A percentile compares a stretch with the other conserved stretches of the same genome.
These are phyloP conservation scores for Anguilla anguilla DNA, from an alignment of 2,797 vertebrate genomes.

Conservation along the genomic window DNA sequence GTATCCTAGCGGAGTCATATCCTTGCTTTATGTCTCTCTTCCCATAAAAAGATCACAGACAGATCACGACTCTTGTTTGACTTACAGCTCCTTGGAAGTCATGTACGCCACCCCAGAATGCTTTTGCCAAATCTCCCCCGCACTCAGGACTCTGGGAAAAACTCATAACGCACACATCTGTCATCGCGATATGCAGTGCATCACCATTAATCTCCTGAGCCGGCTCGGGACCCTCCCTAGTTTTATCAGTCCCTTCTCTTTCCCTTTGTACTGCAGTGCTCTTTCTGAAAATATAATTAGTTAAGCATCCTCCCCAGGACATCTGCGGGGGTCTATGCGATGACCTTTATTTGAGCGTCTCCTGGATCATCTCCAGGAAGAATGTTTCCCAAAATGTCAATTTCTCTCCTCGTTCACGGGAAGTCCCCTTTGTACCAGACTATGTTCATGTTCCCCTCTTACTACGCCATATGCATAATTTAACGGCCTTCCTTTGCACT, in stretches of 20 bases:
- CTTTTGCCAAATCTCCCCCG: background rate
- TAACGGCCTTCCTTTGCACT: background rate
- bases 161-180: background rate
- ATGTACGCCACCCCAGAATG: background rate
- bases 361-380: background rate
- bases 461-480: background rate
- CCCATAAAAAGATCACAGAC: constrained; percentile 12
- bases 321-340: background rate
- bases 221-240: background rate
- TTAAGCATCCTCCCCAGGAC: background rate
- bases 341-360: background rate
- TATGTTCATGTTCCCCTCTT: background rate
- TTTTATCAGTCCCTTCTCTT: background rate
- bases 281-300: background rate
- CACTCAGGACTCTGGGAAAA: background rate
- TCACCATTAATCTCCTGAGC: background rate
- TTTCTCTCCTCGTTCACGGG: background rate
- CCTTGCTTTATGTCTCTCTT: background rate
- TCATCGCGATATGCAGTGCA: background rate
- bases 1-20: background rate
- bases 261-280: background rate
- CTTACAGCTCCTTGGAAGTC: background rate
- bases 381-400: background rate
- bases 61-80: background rate
- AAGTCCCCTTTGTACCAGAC: background rate